Conservation (phyloP, 2,888 invertebrate genomes). For the Sarcophaga variegata region DNA sequence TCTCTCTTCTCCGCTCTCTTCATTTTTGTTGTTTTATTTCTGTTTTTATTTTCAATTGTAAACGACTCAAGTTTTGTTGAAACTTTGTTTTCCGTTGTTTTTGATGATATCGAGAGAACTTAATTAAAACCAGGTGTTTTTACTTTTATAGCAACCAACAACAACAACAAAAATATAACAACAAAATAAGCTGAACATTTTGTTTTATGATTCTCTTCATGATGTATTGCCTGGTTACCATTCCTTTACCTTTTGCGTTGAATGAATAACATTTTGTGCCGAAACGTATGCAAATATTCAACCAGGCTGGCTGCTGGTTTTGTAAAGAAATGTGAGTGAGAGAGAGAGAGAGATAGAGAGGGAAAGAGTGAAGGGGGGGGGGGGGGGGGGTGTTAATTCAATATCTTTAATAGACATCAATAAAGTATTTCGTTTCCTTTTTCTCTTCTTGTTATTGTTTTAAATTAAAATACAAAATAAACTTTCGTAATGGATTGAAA, state of each 20-base stretch:
- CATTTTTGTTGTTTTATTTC: constrained; percentile 11
- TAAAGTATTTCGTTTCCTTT: constrained; percentile 21
- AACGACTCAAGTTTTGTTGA: constrained; percentile 37
- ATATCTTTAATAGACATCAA: constrained; percentile 49
- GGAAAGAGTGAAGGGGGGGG: too few relatives aligned
- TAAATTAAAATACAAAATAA: constrained; percentile 31
- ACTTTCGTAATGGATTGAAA: constrained; percentile 38
- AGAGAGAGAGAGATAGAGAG: too few relatives aligned
- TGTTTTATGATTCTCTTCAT: constrained; percentile 34
- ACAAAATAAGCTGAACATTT: constrained; percentile 8
- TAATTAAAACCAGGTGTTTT: constrained; percentile 69
- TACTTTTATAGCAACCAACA: constrained; percentile 37
- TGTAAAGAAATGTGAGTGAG: too few relatives aligned
- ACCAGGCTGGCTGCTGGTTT: too few relatives aligned
- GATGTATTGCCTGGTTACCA: background rate
- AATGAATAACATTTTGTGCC: background rate
- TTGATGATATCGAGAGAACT: constrained; percentile 60
- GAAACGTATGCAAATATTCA: too few relatives aligned
- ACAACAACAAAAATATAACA: constrained; percentile 11
- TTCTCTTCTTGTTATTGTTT: background rate
- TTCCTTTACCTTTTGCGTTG: background rate
- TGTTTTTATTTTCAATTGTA: constrained; percentile 36
- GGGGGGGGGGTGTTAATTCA: background rate
- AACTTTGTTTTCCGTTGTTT: constrained; percentile 43
- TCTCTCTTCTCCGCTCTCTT: constrained; percentile 4